Base-by-base conservation (phyloP, 2,888 invertebrate species). In the Nowickia ferox region DNA sequence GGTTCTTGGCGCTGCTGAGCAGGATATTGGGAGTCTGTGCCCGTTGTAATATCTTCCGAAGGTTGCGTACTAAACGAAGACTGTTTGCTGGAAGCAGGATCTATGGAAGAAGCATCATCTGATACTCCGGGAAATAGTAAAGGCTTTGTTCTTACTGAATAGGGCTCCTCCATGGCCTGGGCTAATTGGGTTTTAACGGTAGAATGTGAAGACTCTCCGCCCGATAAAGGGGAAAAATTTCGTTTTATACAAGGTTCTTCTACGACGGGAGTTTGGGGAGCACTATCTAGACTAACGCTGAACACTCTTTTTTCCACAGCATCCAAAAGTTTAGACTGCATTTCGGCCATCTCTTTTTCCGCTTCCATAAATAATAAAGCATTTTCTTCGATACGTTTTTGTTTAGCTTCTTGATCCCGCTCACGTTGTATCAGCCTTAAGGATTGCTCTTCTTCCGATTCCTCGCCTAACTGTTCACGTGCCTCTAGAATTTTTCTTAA, bases 1-100 rank as follows among this genome's bases (percentile, higher is more conserved):
- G 90, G 90, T 74, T 95, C 95, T 89, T 93, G 94, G 86, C 94
- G 94, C 90, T 94, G 94, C 89, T 94, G 93, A 89, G 93, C 93
- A 69, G 44, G 66, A 84, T 92, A 89, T 63, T 88, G 85, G 11
- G 78, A 76, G 40, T 84, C 79, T 44, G 87, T 80, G 9, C 84
- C 81, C 2, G 85, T 87, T 3, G 86, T 84, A n/a, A 88, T 71
- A 13, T 91, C 91, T 8, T 91, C 91, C 0, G 92, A 91, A n/a
- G 88, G 89, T 57, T 91, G 91, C 9, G 90, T 90, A 22, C 92
- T 91, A 40, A 92, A 90, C 4, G 91, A 92, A 6, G 92, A 91
- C 10, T 90, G 89, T 19, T 89, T 88, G 38, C 91, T 89, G 19
- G 92, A 92, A 44, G 82, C 69, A 0, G 92, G 92, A 17, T 92